Conservation (phyloP, 2,113 vertebrate species). For the Atherinomorus stipes region DNA sequence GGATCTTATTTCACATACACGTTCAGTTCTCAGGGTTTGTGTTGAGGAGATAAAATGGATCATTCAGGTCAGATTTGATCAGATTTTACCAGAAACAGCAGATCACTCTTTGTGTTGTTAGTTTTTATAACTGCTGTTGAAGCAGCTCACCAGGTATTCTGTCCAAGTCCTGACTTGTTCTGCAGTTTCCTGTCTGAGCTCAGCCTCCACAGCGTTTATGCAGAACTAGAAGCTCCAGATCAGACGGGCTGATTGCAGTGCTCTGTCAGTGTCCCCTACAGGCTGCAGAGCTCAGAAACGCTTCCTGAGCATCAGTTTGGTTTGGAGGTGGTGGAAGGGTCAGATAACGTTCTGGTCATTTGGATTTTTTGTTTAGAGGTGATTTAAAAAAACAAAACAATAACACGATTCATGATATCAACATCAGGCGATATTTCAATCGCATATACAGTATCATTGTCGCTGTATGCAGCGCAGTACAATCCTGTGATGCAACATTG, state of each 20-base stretch:
- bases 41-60: no score
- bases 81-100: neutral
- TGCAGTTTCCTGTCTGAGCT: neutral
- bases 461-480: no score
- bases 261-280: neutral
- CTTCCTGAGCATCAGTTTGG: neutral
- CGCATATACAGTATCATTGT: no score
- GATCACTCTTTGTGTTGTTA: no score
- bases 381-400: no score
- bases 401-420: no score
- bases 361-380: no score
- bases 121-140: neutral
- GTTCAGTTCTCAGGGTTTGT: neutral
- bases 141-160: constrained; percentile 26
- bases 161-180: neutral
- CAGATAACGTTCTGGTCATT: no score
- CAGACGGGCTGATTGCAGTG: neutral
- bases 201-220: neutral
- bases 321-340: no score
- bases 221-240: neutral
- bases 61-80: neutral
- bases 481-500: no score
- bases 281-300: neutral
- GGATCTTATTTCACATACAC: neutral
- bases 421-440: no score